Conservation (phyloP, 30 jellyfish, hydroid and myxozoan species). For the Catostylus mosaicus region DNA sequence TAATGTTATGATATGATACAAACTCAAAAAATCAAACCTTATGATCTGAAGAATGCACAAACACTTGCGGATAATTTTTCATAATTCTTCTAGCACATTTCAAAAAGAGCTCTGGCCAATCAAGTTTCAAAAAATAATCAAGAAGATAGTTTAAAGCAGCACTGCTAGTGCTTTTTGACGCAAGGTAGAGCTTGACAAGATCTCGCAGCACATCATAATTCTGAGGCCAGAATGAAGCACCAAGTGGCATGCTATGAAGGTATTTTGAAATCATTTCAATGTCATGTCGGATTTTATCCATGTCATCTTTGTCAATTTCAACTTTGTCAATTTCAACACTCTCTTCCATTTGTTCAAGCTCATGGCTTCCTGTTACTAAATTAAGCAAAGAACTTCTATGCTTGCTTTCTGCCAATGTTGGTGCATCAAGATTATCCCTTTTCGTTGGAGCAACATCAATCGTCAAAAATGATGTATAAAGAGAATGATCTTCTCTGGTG, state of each 20-base stretch:
- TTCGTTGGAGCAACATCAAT: constrained; percentile 62
- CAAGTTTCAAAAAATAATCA: constrained; percentile 72
- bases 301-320: constrained; percentile 58
- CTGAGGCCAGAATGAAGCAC: constrained; percentile 74
- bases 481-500: constrained; percentile 21
- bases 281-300: constrained; percentile 58
- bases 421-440: constrained; percentile 10
- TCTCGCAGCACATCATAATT: constrained; percentile 76
- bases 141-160: constrained; percentile 42
- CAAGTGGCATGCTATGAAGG: constrained; percentile 66
- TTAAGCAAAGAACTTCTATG: constrained; percentile 64
- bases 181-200: constrained; percentile 65
- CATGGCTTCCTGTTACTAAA: constrained; percentile 47
- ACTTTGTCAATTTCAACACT: constrained; percentile 5
- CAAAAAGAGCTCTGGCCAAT: constrained; percentile 79
- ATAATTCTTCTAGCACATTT: constrained; percentile 67
- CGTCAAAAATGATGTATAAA: constrained; percentile 71
- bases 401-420: constrained; percentile 36
- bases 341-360: constrained; percentile 8
- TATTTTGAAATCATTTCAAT: constrained; percentile 69
- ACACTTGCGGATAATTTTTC: constrained; percentile 82
- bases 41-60: constrained; percentile 64
- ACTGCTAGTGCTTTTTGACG: constrained; percentile 35
- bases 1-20: no score
- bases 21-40: constrained; percentile 44